Conservation (phyloP, 2,797 vertebrate genomes). For the Bovichtus diacanthus region DNA sequence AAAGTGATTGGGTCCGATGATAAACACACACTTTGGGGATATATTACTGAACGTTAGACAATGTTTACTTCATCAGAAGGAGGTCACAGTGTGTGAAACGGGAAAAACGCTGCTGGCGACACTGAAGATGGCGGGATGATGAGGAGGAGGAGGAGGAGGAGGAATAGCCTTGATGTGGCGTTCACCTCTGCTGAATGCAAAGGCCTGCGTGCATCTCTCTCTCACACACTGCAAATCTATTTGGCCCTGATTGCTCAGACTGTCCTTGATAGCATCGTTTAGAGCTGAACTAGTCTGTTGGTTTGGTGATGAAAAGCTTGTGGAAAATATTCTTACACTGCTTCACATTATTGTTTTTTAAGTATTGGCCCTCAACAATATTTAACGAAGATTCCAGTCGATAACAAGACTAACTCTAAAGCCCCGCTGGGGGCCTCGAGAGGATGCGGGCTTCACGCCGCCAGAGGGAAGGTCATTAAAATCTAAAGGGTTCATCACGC, state of each 20-base stretch:
- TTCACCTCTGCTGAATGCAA: conserved; percentile 36
- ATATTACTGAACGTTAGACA: conserved; percentile 38
- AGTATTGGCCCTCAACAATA: neutral
- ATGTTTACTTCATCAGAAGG: conserved; percentile 44
- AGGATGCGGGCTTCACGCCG: neutral
- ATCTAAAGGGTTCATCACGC: neutral
- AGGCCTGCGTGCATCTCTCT: neutral
- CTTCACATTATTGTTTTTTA: neutral
- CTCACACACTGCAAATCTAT: conserved; percentile 36
- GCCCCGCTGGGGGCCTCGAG: neutral
- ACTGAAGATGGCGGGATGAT: conserved; percentile 22
- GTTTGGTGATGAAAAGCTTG: neutral
- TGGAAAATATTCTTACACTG: neutral
- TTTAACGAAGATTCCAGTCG: neutral
- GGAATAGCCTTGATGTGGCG: conserved; percentile 19
- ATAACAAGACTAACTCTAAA: neutral
- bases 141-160: conserved; percentile 20
- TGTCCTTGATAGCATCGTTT: conserved; percentile 54
- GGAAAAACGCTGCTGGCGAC: conserved; percentile 16
- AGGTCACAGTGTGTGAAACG: conserved; percentile 44
- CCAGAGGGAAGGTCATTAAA: neutral
- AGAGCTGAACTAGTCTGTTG: conserved; percentile 3
- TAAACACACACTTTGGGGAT: conserved; percentile 43
- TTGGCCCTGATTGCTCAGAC: conserved; percentile 65
- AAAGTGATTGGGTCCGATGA: conserved; percentile 49